These are phyloP conservation scores for Temnothorax nylanderi DNA, from an alignment of 1,140 invertebrate genomes.

Conservation along the genomic window DNA sequence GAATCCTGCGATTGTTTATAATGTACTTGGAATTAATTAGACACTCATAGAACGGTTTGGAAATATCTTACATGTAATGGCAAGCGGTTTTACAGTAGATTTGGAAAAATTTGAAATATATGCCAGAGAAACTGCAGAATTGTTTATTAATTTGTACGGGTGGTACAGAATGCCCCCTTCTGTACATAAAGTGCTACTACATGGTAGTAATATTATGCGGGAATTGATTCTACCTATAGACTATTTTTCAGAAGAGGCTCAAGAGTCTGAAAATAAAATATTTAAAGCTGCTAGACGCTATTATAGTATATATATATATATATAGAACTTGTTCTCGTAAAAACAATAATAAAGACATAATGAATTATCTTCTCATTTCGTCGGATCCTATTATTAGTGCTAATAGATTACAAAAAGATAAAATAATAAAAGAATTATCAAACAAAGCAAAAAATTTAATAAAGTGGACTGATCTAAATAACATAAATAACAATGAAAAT, in stretches of 20 bases:
- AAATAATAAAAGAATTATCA: constrained; percentile 27
- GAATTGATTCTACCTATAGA: constrained; percentile 3
- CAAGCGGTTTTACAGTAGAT: constrained; percentile 3
- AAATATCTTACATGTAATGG: constrained; percentile 12
- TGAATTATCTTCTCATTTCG: constrained; percentile 1
- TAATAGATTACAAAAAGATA: constrained; percentile 9
- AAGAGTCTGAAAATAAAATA: constrained; percentile 34
- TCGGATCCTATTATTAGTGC: constrained; percentile 13
- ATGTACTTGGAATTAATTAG: constrained; percentile 25
- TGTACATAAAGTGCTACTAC: constrained; percentile 32
- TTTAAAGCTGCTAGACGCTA: constrained; percentile 20
- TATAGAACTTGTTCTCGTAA: constrained; percentile 30
- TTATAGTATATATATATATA: too few relatives aligned
- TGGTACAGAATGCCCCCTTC: constrained; percentile 33
- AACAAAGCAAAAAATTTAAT: constrained; percentile 29
- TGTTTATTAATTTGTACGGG: constrained; percentile 15
- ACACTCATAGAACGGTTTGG: constrained; percentile 7
- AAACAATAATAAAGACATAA: constrained; percentile 3
- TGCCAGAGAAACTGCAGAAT: constrained; percentile 1
- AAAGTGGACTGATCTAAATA: constrained; percentile 7
- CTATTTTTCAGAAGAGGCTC: constrained; percentile 27
- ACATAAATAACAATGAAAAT: not conserved
- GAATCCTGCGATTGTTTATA: not conserved
- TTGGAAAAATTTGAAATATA: constrained; percentile 28
- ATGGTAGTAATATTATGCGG: constrained; percentile 24